A percentile compares a stretch with the other conserved stretches of the same genome.
These are phyloP conservation scores for Bambusicola thoracicus DNA, from an alignment of 2,113 vertebrate genomes.

Conservation along the genomic window DNA sequence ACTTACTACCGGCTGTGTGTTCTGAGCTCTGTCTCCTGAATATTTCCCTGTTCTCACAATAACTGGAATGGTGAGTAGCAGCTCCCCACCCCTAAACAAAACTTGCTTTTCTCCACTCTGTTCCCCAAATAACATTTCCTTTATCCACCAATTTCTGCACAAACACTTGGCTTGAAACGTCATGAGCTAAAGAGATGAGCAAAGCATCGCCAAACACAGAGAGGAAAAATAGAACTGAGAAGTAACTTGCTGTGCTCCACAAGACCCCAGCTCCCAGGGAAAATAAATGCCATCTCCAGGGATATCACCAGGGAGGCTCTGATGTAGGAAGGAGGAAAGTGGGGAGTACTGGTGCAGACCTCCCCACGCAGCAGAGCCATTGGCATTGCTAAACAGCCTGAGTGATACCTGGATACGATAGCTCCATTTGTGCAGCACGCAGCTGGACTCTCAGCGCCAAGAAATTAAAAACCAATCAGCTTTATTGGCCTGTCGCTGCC, in stretches of 20 bases:
- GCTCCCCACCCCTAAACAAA: neutral
- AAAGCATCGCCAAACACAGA: neutral
- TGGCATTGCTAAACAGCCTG: neutral
- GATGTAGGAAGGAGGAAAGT: neutral
- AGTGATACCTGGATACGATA: neutral
- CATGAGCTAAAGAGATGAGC: neutral
- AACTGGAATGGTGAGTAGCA: neutral
- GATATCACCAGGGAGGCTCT: neutral
- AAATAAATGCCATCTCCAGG: neutral
- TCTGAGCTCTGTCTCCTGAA: neutral
- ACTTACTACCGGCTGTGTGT: neutral
- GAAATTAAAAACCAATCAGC: slow-evolving; percentile 61
- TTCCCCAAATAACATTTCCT: neutral
- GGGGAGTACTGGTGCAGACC: neutral
- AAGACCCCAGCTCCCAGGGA: neutral
- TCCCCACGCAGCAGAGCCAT: fast-evolving
- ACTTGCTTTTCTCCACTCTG: neutral
- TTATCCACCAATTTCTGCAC: neutral
- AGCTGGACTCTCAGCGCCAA: neutral
- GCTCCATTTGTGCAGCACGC: neutral
- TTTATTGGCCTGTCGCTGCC: slow-evolving; percentile 26
- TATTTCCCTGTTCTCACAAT: neutral
- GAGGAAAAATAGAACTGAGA: neutral
- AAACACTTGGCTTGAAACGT: neutral
- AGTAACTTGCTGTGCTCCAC: neutral